Base-by-base conservation (phyloP, 2,888 invertebrate genomes). In the Apantesis nais region DNA sequence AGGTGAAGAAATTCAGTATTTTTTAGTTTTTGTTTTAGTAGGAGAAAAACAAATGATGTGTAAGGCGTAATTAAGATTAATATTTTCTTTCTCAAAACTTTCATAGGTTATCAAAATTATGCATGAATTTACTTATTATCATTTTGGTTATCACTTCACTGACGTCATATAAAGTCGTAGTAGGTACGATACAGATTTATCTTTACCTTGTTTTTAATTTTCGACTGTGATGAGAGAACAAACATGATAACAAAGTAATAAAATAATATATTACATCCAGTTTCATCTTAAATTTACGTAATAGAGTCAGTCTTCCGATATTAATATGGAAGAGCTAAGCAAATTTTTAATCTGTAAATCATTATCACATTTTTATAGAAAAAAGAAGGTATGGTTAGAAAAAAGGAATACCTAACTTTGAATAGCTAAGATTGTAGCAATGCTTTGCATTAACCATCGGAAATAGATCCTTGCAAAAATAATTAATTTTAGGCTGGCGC, bases 171-270 rank as follows among this genome's bases (percentile, higher is more conserved):
- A 39, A 62, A 25, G 25, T 39, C 25, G 39, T 62, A 62, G 37
- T 62, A 62, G 39, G 62, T 39, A 62, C 25, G 25, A 41, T 25
- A 41, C 39, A 29, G 62, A 62, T 39, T 62, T 62, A 60, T 31
- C n/a, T 34, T 44, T 66, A 67, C 62, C n/a, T 65, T 44, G 44
- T 44, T 25, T 63, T 31, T 22, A 29, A 65, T 25, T 48, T 41
- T 48, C 25, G 48, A 48, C 19, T 22, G 41, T 25, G 22, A n/a
- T 63, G n/a, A 48, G 37, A 55, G 25, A n/a, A 55, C 25, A 55
- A 55, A 52, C 14, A 25, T 14, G 55, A 55, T 55, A 55, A 25
- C 55, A 25, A 55, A 52, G 25, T 55, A 55, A 55, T 55, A n/a
- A 52, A n/a, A 52, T 52, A n/a, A 3, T 52, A 25, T 25, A 55